phyloP scores from a whole-genome alignment of 2,888 invertebrate genomes.

The Stegana nigrithorax region DNA sequence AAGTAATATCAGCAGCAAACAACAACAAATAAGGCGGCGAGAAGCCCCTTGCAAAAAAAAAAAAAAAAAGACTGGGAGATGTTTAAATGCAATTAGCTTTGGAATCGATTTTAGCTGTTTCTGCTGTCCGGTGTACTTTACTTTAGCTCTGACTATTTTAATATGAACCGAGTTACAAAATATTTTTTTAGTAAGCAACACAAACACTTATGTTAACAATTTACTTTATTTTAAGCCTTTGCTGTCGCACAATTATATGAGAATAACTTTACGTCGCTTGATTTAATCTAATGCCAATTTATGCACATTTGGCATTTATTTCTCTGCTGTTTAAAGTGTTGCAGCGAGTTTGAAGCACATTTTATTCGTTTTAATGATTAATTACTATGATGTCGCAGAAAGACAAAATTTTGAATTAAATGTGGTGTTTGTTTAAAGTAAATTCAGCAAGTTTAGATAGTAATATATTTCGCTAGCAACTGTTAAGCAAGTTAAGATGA shows the following conservation, averaged over 20 bases:
- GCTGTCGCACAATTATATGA: neutral
- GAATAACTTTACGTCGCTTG: neutral
- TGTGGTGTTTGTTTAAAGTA: no score
- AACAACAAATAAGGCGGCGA: neutral
- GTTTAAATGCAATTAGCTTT: neutral
- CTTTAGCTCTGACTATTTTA: no score
- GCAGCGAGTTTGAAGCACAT: no score
- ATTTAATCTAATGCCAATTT: neutral
- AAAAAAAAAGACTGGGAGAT: neutral
- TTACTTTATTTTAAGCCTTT: neutral
- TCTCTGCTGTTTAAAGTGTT: neutral
- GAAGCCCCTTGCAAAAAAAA: neutral
- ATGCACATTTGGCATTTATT: conserved; percentile 6
- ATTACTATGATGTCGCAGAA: no score
- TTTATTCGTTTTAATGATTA: no score
- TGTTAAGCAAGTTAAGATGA: no score
- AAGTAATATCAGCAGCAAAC: no score
- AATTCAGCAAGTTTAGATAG: no score
- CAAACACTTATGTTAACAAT: no score
- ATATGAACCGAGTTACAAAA: no score
- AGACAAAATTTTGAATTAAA: no score
- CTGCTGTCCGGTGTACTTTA: neutral
- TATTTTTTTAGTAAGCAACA: neutral
- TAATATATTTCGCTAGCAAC: no score
- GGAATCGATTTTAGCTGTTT: conserved; percentile 2